Evolutionary conservation across 1,140 invertebrate species (phyloP).

Genomic region (Pogonomyrmex barbatus): DNA sequence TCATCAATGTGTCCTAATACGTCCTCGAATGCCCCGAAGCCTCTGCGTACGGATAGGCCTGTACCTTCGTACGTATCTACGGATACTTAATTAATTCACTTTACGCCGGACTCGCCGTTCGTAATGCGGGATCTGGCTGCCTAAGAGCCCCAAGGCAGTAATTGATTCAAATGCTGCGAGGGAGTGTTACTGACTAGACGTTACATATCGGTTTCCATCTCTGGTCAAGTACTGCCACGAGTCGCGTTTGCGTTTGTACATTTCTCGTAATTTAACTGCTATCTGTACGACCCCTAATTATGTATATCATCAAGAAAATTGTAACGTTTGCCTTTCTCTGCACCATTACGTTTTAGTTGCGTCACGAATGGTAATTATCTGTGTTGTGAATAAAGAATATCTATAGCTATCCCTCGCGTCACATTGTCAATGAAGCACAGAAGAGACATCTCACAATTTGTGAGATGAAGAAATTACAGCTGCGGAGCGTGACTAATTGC

Average conservation of each 20-base stretch:
- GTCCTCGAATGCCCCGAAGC: constrained; percentile 46
- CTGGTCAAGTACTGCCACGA: neutral
- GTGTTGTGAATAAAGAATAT: neutral
- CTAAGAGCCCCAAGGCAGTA: constrained; percentile 79
- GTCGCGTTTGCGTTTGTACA: neutral
- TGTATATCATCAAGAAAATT: neutral
- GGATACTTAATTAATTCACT: constrained; percentile 84
- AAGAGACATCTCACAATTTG: constrained; percentile 30
- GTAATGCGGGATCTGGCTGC: constrained; percentile 77
- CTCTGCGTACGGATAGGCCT: constrained; percentile 27
- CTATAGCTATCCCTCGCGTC: neutral
- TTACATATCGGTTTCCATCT: constrained; percentile 38
- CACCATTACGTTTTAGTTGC: neutral
- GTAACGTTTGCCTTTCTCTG: neutral
- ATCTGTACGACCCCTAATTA: neutral
- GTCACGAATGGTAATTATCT: neutral
- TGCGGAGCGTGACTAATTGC: constrained; percentile 47
- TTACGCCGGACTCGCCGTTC: constrained; percentile 76
- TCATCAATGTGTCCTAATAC: constrained; percentile 60
- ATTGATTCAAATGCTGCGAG: constrained; percentile 84
- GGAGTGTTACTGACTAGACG: constrained; percentile 73
- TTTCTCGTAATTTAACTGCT: neutral
- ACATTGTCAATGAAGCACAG: neutral
- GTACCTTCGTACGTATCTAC: constrained; percentile 64
- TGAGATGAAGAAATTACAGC: constrained; percentile 48